phyloP scores from a whole-genome alignment of 2,113 vertebrate species.

The Dipodomys merriami region DNA sequence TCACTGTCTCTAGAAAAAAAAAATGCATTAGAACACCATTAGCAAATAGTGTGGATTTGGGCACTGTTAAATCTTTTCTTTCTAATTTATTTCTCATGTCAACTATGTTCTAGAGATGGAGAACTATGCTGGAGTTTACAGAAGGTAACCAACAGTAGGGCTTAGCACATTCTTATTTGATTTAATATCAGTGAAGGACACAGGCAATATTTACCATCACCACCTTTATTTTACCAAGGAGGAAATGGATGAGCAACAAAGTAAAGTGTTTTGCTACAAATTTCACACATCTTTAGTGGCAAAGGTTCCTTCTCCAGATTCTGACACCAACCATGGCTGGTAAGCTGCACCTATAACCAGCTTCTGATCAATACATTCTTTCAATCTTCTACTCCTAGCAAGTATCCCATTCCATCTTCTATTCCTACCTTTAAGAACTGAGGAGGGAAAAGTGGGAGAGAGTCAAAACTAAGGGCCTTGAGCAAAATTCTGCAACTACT shows the following conservation, averaged over 20 bases:
- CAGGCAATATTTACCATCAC: background rate
- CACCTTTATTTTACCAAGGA: background rate
- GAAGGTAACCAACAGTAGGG: background rate
- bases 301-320: background rate
- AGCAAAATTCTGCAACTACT: background rate
- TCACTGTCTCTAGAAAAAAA: background rate
- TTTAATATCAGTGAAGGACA: background rate
- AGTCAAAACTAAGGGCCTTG: background rate
- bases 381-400: background rate
- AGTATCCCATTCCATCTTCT: background rate
- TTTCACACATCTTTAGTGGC: background rate
- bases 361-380: background rate
- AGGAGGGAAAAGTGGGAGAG: accelerated
- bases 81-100: background rate
- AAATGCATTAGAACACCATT: background rate
- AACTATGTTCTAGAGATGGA: background rate
- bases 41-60: background rate
- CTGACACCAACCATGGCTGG: background rate
- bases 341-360: background rate
- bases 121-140: background rate
- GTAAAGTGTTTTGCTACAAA: background rate
- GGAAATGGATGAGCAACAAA: background rate
- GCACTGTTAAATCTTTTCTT: background rate
- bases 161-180: background rate
- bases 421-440: background rate